Evolutionary conservation across 2,888 invertebrate genomes (phyloP).

Genomic region (Morpho achilles): DNA sequence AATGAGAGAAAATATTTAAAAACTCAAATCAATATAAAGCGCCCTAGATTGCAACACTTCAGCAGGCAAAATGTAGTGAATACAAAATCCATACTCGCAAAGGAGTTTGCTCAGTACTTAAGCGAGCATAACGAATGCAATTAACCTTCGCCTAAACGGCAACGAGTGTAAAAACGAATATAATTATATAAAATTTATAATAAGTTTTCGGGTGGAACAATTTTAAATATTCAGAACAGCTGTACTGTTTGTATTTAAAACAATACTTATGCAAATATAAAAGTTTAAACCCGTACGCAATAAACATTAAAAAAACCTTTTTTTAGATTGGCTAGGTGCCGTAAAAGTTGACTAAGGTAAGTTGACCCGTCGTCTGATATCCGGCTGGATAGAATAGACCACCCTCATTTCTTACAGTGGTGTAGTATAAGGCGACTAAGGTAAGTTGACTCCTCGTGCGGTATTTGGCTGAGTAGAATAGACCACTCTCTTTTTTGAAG

Average conservation of each 20-base stretch:
- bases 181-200: constrained; percentile 9
- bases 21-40: constrained; percentile 2
- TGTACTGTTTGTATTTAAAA: constrained; percentile 8
- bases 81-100: constrained; percentile 19
- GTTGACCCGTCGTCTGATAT: too few relatives aligned
- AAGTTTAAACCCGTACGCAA: background rate
- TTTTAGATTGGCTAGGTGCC: background rate
- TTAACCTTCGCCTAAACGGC: constrained; percentile 20
- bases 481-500: too few relatives aligned
- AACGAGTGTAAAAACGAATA: constrained; percentile 14
- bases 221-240: constrained; percentile 14
- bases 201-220: constrained; percentile 15
- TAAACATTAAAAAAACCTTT: background rate
- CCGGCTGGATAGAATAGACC: too few relatives aligned
- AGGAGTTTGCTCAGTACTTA: constrained; percentile 22
- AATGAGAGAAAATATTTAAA: background rate
- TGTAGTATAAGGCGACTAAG: too few relatives aligned
- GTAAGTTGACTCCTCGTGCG: too few relatives aligned
- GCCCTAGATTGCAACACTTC: constrained; percentile 2
- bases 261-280: background rate
- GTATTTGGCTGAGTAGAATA: too few relatives aligned
- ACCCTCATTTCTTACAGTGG: too few relatives aligned
- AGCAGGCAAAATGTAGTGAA: constrained; percentile 15
- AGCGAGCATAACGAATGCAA: constrained; percentile 27
- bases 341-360: background rate